phyloP scores from a whole-genome alignment of 2,797 vertebrate genomes.

The Gouania willdenowi region DNA sequence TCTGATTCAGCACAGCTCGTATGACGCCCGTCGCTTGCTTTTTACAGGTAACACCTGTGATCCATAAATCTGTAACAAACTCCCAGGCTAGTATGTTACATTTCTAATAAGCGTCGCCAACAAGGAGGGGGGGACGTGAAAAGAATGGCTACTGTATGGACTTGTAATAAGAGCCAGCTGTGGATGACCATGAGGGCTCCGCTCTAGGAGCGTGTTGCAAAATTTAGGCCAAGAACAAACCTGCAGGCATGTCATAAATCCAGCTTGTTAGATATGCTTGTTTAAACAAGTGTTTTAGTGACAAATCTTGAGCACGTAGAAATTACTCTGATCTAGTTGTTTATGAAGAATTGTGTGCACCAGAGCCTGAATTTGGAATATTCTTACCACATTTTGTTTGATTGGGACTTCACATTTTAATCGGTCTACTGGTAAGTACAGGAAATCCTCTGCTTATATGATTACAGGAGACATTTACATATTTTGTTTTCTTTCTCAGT shows the following conservation, averaged over 20 bases:
- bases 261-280: conserved; percentile 55
- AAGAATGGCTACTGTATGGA: conserved; percentile 88
- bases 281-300: too few relatives aligned
- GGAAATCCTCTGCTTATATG: too few relatives aligned
- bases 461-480: too few relatives aligned
- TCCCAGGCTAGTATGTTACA: conserved; percentile 81
- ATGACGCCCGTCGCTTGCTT: conserved; percentile 44
- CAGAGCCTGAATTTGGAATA: too few relatives aligned
- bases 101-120: conserved; percentile 89
- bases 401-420: too few relatives aligned
- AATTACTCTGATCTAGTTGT: too few relatives aligned
- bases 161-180: conserved; percentile 93
- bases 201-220: conserved; percentile 49
- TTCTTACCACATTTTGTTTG: too few relatives aligned
- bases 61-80: conserved; percentile 88
- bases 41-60: conserved; percentile 79
- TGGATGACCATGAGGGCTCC: conserved; percentile 71
- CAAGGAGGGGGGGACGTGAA: conserved; percentile 78
- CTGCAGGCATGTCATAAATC: conserved; percentile 71
- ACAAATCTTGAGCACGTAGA: conserved; percentile 20
- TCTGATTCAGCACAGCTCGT: conserved; percentile 5
- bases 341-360: too few relatives aligned
- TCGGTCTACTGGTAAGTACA: too few relatives aligned
- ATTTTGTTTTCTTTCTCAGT: too few relatives aligned
- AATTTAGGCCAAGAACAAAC: conserved; percentile 65